phyloP scores from a whole-genome alignment of 2,888 invertebrate genomes.

The Aleiodes leptofemur region DNA sequence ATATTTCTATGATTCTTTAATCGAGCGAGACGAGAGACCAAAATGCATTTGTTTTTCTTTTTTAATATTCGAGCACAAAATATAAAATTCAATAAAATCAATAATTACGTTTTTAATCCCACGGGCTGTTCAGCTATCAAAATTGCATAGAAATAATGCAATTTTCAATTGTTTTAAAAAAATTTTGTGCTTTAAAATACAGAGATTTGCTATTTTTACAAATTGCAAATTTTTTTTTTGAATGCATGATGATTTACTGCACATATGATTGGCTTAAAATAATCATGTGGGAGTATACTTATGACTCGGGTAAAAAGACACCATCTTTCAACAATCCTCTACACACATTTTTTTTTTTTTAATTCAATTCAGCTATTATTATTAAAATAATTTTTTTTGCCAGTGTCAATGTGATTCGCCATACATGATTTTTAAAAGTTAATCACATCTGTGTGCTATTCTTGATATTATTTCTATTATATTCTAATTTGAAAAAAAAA shows the following conservation, averaged over 20 bases:
- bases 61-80: neutral
- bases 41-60: conserved; percentile 11
- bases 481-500: neutral
- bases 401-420: conserved; percentile 36
- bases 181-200: conserved; percentile 55
- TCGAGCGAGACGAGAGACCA: neutral
- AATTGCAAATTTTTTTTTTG: neutral
- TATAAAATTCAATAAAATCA: conserved; percentile 17
- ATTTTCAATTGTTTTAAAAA: conserved; percentile 52
- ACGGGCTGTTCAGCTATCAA: conserved; percentile 66
- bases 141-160: conserved; percentile 58
- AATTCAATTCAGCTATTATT: no score
- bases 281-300: neutral
- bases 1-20: neutral
- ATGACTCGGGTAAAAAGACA: neutral
- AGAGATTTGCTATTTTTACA: neutral
- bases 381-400: conserved; percentile 7
- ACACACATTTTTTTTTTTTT: neutral
- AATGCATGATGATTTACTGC: neutral
- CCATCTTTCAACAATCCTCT: neutral
- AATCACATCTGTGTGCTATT: conserved; percentile 18
- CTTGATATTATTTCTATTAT: conserved; percentile 7
- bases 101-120: conserved; percentile 62
- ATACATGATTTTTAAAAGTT: conserved; percentile 18
- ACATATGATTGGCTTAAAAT: no score